Conservation (phyloP, 2,113 vertebrate species). For the Vulpes vulpes region DNA sequence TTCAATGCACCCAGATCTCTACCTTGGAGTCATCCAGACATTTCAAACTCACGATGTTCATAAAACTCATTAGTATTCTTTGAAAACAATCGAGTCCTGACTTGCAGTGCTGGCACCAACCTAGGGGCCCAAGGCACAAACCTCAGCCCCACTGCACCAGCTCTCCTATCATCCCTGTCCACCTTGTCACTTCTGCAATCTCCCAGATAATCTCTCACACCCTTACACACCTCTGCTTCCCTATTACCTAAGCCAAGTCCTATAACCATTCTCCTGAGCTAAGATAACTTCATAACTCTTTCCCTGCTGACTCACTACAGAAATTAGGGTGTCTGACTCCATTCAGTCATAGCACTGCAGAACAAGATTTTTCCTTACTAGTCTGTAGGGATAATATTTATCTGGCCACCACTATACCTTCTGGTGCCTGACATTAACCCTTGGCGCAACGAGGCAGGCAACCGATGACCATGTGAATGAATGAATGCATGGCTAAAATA, state of each 20-base stretch:
- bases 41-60: neutral
- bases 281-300: neutral
- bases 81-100: neutral
- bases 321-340: neutral
- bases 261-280: neutral
- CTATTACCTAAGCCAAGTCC: neutral
- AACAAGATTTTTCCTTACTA: too few species aligned
- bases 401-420: neutral
- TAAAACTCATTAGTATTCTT: neutral
- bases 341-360: fast-evolving
- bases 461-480: neutral
- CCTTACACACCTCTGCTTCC: neutral
- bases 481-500: neutral
- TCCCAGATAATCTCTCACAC: neutral
- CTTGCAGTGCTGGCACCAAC: neutral
- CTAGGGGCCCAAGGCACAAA: neutral
- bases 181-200: neutral
- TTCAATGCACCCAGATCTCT: neutral
- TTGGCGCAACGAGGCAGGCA: neutral
- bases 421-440: fast-evolving
- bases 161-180: neutral
- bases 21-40: neutral
- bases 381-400: too few species aligned
- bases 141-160: neutral
- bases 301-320: neutral